Evolutionary conservation across 1,140 invertebrate species (phyloP).

Genomic region (Diplogasteroides magnus): DNA sequence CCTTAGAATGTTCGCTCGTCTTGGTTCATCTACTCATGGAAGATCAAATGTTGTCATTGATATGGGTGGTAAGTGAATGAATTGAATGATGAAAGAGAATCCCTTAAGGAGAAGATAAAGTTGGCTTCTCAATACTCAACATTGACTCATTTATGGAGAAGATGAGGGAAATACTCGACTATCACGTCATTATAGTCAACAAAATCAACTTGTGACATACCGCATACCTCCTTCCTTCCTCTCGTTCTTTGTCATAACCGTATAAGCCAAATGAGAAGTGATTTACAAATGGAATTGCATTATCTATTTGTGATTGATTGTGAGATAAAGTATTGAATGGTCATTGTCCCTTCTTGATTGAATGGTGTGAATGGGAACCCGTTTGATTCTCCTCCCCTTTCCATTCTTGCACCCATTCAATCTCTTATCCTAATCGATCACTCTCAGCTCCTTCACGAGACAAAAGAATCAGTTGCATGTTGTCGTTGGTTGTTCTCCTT

Average conservation of each 20-base stretch:
- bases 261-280: background rate
- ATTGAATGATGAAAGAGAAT: slow-evolving; percentile 2
- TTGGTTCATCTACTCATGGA: background rate
- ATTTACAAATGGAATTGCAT: background rate
- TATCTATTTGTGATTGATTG: background rate
- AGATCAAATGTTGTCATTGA: background rate
- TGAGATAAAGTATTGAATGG: too few species aligned
- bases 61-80: background rate
- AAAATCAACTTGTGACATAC: slow-evolving; percentile 16
- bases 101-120: background rate
- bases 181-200: slow-evolving; percentile 29
- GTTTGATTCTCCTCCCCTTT: too few species aligned
- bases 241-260: background rate
- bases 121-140: slow-evolving; percentile 26
- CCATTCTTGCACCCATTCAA: too few species aligned
- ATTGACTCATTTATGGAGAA: slow-evolving; percentile 22
- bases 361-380: too few species aligned
- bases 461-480: too few species aligned
- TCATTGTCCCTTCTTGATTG: too few species aligned
- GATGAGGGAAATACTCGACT: slow-evolving; percentile 26
- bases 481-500: too few species aligned
- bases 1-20: background rate
- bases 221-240: background rate
- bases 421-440: background rate
- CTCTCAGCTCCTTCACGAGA: too few species aligned